Conservation (phyloP, 2,113 vertebrate species). For the Zingel zingel region DNA sequence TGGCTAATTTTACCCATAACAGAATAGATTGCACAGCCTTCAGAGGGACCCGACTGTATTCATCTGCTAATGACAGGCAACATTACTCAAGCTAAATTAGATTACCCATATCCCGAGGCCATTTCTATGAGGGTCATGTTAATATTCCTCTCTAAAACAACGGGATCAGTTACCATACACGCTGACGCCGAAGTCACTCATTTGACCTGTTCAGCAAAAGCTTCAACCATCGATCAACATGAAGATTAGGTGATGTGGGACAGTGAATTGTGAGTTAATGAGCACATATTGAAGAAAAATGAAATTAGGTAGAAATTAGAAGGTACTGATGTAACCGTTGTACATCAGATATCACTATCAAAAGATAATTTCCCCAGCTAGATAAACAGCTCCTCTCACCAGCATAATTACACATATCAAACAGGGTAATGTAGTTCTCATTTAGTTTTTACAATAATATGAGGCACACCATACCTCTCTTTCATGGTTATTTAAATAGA, state of each 20-base stretch:
- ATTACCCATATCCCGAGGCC: conserved; percentile 70
- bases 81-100: conserved; percentile 81
- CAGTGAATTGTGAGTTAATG: conserved; percentile 42
- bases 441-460: neutral
- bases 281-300: conserved; percentile 44
- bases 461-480: too few species aligned
- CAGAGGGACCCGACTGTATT: conserved; percentile 68
- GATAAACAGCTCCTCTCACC: conserved; percentile 20
- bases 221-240: neutral
- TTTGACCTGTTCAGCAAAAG: conserved; percentile 15
- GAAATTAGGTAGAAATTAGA: conserved; percentile 48
- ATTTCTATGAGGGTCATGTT: conserved; percentile 73
- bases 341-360: conserved; percentile 32
- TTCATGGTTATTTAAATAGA: neutral
- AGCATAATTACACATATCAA: neutral
- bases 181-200: neutral
- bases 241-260: conserved; percentile 24
- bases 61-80: conserved; percentile 75
- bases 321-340: conserved; percentile 26
- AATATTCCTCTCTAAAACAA: conserved; percentile 65
- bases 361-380: conserved; percentile 48
- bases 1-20: conserved; percentile 76
- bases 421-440: neutral
- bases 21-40: conserved; percentile 67
- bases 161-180: neutral